These are phyloP conservation scores for Meleagris gallopavo DNA, from an alignment of 2,113 vertebrate genomes.

Conservation along the genomic window DNA sequence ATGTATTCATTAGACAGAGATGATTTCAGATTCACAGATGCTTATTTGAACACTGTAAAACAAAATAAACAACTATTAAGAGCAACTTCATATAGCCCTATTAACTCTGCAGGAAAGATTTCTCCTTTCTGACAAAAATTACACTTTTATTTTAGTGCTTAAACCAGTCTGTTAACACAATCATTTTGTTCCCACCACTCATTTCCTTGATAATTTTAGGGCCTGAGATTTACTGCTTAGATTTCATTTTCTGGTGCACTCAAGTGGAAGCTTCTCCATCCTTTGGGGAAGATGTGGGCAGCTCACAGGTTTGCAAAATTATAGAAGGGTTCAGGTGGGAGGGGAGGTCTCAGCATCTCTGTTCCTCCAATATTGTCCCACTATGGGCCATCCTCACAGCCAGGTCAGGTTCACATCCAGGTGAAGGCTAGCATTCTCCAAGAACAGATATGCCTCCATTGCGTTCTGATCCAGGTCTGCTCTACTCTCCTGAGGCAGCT, in stretches of 20 bases:
- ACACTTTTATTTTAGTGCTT: background rate
- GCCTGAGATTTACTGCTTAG: background rate
- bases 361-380: background rate
- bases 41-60: slow-evolving; percentile 44
- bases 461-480: background rate
- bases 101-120: slow-evolving; percentile 40
- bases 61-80: slow-evolving; percentile 60
- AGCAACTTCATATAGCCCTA: background rate
- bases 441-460: background rate
- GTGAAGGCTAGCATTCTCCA: background rate
- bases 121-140: slow-evolving; percentile 5
- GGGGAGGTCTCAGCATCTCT: background rate
- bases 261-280: background rate
- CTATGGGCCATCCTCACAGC: background rate
- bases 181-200: background rate
- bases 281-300: background rate
- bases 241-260: background rate
- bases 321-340: background rate
- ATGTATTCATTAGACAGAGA: slow-evolving; percentile 30
- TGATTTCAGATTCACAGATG: slow-evolving; percentile 34
- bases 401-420: background rate
- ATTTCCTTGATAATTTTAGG: background rate
- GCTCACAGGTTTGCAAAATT: background rate
- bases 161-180: background rate
- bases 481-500: background rate